phyloP scores from a whole-genome alignment of 2,888 invertebrate species.

The Hypsopygia costalis region DNA sequence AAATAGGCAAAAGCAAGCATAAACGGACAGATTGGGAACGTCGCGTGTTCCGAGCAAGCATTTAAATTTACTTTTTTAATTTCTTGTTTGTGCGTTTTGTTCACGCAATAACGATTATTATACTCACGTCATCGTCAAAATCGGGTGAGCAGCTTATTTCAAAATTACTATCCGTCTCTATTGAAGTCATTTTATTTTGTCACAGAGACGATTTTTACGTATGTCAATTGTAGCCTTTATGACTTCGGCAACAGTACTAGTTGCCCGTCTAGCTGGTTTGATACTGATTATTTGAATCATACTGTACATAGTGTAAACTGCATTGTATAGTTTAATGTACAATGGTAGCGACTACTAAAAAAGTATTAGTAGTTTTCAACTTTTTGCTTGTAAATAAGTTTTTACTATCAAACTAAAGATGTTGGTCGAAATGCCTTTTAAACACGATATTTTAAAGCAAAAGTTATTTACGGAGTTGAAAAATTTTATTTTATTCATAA shows the following conservation, averaged over 20 bases:
- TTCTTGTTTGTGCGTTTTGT: conserved; percentile 26
- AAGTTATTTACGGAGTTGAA: too few relatives aligned
- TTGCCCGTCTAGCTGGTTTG: background rate
- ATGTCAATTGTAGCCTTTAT: background rate
- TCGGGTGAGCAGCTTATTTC: background rate
- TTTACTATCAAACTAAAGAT: too few relatives aligned
- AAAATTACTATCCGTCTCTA: background rate
- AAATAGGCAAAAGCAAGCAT: conserved; percentile 58
- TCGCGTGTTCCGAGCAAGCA: conserved; percentile 56
- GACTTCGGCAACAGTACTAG: background rate
- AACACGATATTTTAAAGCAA: too few relatives aligned
- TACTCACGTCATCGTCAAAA: conserved; percentile 48
- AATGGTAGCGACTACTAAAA: conserved; percentile 8
- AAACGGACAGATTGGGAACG: conserved; percentile 62
- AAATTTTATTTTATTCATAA: too few relatives aligned
- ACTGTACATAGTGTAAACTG: conserved; percentile 13
- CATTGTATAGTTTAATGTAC: conserved; percentile 21
- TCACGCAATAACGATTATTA: conserved; percentile 26
- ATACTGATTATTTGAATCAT: conserved; percentile 3
- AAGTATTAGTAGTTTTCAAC: background rate
- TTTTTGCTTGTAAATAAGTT: background rate
- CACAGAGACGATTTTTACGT: background rate
- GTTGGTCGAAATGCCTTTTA: too few relatives aligned
- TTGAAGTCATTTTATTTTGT: background rate
- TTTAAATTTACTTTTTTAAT: conserved; percentile 41